phyloP scores from a whole-genome alignment of 2,113 vertebrate species.

The Melanocharis versteri region DNA sequence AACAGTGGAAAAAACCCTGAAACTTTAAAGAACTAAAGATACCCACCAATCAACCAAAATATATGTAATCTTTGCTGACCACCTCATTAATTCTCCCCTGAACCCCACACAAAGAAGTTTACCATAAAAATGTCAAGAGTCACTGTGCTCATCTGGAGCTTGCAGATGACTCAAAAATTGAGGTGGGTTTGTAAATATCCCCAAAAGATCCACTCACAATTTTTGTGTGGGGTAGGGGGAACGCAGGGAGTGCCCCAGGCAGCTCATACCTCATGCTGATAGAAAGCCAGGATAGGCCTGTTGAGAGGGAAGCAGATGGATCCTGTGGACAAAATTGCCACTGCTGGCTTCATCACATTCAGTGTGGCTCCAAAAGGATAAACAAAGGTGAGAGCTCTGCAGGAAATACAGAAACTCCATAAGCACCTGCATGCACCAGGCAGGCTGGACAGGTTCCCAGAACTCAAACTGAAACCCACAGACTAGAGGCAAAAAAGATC shows the following conservation, averaged over 20 bases:
- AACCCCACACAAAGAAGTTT: background rate
- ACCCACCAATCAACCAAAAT: background rate
- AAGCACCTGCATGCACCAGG: background rate
- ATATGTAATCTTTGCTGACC: background rate
- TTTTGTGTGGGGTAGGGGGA: background rate
- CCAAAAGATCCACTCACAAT: background rate
- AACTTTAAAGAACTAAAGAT: background rate
- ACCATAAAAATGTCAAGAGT: background rate
- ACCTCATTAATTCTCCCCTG: background rate
- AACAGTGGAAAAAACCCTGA: accelerated
- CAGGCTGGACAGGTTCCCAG: background rate
- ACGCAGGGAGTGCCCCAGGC: background rate
- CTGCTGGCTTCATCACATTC: slow-evolving; percentile 91
- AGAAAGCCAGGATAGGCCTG: slow-evolving; percentile 91
- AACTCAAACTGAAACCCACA: background rate
- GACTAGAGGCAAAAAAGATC: background rate
- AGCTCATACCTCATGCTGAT: slow-evolving; percentile 81
- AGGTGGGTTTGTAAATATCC: background rate
- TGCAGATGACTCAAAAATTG: background rate
- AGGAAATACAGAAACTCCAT: background rate
- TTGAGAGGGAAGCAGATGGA: slow-evolving; percentile 95
- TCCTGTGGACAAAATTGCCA: slow-evolving; percentile 90
- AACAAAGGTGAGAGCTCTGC: slow-evolving; percentile 90
- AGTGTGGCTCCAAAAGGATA: slow-evolving; percentile 93
- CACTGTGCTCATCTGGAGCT: background rate